Conservation (phyloP, 1,140 invertebrate species). For the Philopotamus ludificatus region DNA sequence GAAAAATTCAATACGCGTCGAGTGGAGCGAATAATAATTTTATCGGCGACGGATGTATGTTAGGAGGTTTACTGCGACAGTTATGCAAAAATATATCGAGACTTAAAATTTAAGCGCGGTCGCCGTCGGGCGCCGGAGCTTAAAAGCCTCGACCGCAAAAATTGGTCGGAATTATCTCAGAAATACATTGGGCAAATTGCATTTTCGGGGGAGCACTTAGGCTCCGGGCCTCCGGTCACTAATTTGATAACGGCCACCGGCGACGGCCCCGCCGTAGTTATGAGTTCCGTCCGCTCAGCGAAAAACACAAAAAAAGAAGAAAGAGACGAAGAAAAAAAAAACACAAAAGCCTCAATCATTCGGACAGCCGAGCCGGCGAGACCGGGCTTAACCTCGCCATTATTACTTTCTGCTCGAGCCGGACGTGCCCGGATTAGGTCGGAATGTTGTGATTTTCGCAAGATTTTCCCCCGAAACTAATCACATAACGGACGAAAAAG, state of each 20-base stretch:
- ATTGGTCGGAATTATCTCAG: slow-evolving; percentile 11
- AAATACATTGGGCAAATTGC: slow-evolving; percentile 38
- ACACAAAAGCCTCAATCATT: slow-evolving; percentile 41
- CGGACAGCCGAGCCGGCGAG: slow-evolving; percentile 33
- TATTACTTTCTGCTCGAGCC: slow-evolving; percentile 35
- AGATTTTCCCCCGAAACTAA: slow-evolving; percentile 22
- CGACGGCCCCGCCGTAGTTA: slow-evolving; percentile 22
- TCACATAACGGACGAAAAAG: slow-evolving; percentile 16
- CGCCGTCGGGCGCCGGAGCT: background rate
- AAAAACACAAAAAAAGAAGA: background rate
- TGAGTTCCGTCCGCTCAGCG: slow-evolving; percentile 20
- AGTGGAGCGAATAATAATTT: no score
- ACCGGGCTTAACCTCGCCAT: slow-evolving; percentile 37
- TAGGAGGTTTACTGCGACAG: no score
- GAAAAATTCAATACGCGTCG: no score
- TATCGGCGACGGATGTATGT: no score
- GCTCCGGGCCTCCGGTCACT: slow-evolving; percentile 29
- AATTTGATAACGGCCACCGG: slow-evolving; percentile 35
- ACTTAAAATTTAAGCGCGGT: no score
- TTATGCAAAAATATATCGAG: no score
- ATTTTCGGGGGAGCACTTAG: slow-evolving; percentile 39
- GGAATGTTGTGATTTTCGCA: slow-evolving; percentile 34
- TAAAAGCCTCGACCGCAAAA: slow-evolving; percentile 24
- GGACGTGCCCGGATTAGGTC: slow-evolving; percentile 40
- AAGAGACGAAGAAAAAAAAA: slow-evolving; percentile 24